phyloP scores from a whole-genome alignment of 2,113 vertebrate genomes.

The Phylloscopus whistleri region DNA sequence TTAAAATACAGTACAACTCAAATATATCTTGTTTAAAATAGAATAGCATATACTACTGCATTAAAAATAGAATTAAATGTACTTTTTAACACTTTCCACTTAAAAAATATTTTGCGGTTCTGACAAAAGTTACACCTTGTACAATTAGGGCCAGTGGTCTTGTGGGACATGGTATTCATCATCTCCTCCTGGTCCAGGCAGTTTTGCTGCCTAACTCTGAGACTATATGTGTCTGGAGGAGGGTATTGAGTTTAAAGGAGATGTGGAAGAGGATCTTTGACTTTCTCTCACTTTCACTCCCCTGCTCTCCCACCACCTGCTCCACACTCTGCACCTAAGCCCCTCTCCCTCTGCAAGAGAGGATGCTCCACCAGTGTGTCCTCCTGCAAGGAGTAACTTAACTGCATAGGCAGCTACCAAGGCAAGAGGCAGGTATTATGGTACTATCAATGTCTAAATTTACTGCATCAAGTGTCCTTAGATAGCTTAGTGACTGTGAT shows the following conservation, averaged over 20 bases:
- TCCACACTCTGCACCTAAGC: background rate
- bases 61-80: background rate
- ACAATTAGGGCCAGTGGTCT: background rate
- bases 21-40: background rate
- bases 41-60: background rate
- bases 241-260: background rate
- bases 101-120: background rate
- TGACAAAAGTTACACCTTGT: background rate
- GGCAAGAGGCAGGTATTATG: background rate
- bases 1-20: background rate
- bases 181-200: accelerated
- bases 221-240: accelerated
- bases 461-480: background rate
- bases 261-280: background rate
- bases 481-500: background rate
- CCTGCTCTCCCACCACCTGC: background rate
- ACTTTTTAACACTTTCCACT: background rate
- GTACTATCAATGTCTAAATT: background rate
- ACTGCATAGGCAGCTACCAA: no score
- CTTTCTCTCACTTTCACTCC: background rate
- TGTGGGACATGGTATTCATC: background rate
- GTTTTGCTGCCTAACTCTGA: background rate
- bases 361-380: accelerated
- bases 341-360: background rate
- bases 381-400: background rate